Conservation (phyloP, 2,113 vertebrate genomes). For the Phalacrocorax brasilianus region DNA sequence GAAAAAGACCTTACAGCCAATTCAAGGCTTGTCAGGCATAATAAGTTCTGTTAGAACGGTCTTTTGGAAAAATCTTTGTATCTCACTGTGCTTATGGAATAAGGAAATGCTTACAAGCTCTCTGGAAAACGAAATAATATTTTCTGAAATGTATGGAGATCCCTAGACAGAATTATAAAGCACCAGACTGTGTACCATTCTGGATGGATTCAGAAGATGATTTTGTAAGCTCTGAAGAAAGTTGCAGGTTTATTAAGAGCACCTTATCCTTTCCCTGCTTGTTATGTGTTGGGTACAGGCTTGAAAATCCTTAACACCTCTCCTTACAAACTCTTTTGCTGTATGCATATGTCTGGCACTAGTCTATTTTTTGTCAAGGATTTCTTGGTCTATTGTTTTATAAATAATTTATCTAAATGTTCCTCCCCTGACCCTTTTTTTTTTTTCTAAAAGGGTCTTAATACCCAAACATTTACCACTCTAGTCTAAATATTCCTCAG, state of each 20-base stretch:
- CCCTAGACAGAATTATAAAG: background rate
- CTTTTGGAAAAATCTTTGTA: background rate
- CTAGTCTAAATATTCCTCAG: constrained; percentile 45
- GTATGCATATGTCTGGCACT: background rate
- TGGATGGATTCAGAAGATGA: background rate
- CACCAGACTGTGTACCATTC: background rate
- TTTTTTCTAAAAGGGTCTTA: background rate
- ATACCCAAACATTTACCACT: constrained; percentile 35
- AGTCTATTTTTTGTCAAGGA: background rate
- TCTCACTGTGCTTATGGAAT: background rate
- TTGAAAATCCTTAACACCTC: background rate
- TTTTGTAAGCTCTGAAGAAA: background rate
- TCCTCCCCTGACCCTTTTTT: background rate
- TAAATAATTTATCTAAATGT: constrained; percentile 7
- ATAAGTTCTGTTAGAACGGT: background rate
- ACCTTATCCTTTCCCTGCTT: background rate
- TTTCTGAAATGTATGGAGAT: background rate
- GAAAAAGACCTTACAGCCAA: background rate
- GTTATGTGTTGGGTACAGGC: background rate
- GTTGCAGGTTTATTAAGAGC: background rate
- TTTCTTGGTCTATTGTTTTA: background rate
- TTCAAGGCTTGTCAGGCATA: background rate
- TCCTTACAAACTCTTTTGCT: background rate
- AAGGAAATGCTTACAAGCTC: background rate
- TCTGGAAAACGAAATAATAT: background rate